Evolutionary conservation across 2,888 invertebrate species (phyloP).

Genomic region (Andricus quercusramuli): DNA sequence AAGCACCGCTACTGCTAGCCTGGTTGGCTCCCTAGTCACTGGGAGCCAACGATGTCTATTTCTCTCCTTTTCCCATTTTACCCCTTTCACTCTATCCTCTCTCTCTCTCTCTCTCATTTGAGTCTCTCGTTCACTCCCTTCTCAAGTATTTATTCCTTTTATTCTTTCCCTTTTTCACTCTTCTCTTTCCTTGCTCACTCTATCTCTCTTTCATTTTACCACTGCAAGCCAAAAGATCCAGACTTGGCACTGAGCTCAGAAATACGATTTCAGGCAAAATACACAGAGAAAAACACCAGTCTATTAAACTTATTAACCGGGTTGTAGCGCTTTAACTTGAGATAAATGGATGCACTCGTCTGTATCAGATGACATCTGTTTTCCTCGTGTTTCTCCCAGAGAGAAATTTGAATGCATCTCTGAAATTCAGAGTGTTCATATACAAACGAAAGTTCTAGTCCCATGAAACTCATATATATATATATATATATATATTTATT

Average conservation of each 20-base stretch:
- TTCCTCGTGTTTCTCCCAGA: not conserved
- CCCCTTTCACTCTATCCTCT: constrained; percentile 30
- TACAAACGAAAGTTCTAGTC: not conserved
- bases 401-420: not conserved
- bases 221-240: constrained; percentile 42
- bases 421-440: not conserved
- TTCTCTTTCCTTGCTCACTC: not conserved
- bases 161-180: not conserved
- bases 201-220: constrained; percentile 47
- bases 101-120: constrained; percentile 30
- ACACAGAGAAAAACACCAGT: constrained; percentile 37
- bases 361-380: constrained; percentile 31
- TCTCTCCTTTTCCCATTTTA: constrained; percentile 40
- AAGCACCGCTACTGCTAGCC: constrained; percentile 50
- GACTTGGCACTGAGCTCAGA: constrained; percentile 47
- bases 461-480: not conserved
- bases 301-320: constrained; percentile 39
- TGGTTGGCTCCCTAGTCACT: constrained; percentile 48
- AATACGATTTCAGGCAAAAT: constrained; percentile 52
- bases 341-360: constrained; percentile 34
- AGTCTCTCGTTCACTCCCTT: constrained; percentile 32
- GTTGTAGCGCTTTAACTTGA: constrained; percentile 18
- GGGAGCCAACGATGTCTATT: constrained; percentile 43
- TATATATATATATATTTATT: no score
- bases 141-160: constrained; percentile 33